A percentile compares a stretch with the other conserved stretches of the same genome.
These are phyloP conservation scores for Sarcophaga carnaria DNA, from an alignment of 2,888 invertebrate genomes.

Conservation along the genomic window DNA sequence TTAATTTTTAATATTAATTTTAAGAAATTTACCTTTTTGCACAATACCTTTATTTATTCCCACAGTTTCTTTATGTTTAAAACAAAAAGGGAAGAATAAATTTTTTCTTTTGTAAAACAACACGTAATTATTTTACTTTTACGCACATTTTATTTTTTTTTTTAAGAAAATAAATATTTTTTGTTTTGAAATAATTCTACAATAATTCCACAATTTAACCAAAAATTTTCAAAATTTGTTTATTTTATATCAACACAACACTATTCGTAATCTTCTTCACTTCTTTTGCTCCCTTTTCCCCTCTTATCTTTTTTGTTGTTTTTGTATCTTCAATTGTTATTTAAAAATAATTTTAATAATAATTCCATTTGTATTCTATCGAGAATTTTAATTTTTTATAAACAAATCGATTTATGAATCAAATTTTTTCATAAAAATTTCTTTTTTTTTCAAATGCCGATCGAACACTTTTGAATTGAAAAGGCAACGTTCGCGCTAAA, in stretches of 20 bases:
- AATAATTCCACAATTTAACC: slow-evolving; percentile 5
- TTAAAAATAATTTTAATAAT: slow-evolving; percentile 41
- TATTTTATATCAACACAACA: slow-evolving; percentile 57
- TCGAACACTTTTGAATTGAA: too few species aligned
- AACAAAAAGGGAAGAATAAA: not conserved
- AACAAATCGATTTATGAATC: slow-evolving; percentile 53
- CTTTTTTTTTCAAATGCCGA: too few species aligned
- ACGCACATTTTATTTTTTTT: slow-evolving; percentile 23
- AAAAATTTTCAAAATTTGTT: slow-evolving; percentile 35
- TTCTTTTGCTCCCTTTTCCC: too few species aligned
- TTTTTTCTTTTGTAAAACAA: not conserved
- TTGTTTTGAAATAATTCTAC: slow-evolving; percentile 11
- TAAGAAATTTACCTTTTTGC: not conserved
- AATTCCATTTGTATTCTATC: slow-evolving; percentile 59
- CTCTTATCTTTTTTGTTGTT: not conserved
- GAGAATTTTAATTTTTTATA: slow-evolving; percentile 23
- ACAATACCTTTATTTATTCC: not conserved
- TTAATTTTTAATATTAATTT: not conserved
- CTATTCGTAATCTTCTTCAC: too few species aligned
- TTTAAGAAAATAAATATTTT: not conserved
- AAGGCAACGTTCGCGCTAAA: not conserved
- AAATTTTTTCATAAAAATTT: slow-evolving; percentile 1
- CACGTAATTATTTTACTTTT: slow-evolving; percentile 1
- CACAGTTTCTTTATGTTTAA: slow-evolving; percentile 13
- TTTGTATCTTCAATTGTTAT: slow-evolving; percentile 33